Evolutionary conservation across 1,140 invertebrate genomes (phyloP).

Genomic region (Trachymyrmex septentrionalis): DNA sequence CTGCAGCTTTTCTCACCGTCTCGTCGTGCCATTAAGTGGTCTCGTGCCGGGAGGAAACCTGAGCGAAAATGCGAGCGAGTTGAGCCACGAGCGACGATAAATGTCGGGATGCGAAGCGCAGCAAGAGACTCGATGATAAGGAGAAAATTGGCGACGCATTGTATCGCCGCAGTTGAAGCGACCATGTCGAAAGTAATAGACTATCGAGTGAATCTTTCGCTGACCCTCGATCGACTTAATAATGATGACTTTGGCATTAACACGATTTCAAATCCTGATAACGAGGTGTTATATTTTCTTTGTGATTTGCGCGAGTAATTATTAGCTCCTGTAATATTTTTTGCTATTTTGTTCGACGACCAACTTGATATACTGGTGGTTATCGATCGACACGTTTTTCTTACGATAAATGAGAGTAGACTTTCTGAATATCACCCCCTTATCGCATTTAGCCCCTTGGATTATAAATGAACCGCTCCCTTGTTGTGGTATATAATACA

Average conservation of each 20-base stretch:
- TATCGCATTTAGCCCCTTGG: not conserved
- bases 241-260: slow-evolving; percentile 8
- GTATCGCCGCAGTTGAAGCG: not conserved
- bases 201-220: slow-evolving; percentile 2
- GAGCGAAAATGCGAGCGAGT: slow-evolving; percentile 23
- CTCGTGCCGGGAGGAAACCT: not conserved
- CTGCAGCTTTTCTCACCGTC: not conserved
- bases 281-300: slow-evolving; percentile 6
- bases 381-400: slow-evolving; percentile 25
- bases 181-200: slow-evolving; percentile 44
- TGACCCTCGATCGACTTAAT: slow-evolving; percentile 22
- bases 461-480: slow-evolving; percentile 11
- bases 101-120: slow-evolving; percentile 18
- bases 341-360: slow-evolving; percentile 24
- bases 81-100: slow-evolving; percentile 28
- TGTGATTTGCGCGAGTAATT: not conserved
- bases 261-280: not conserved
- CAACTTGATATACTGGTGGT: not conserved
- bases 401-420: not conserved
- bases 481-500: not conserved
- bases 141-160: not conserved
- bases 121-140: not conserved
- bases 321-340: slow-evolving; percentile 29
- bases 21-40: slow-evolving; percentile 22
- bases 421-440: not conserved